A percentile compares a stretch with the other conserved stretches of the same genome.
Conservation (phyloP, 2,888 invertebrate species). For the Pandemis cinnamomeana region DNA sequence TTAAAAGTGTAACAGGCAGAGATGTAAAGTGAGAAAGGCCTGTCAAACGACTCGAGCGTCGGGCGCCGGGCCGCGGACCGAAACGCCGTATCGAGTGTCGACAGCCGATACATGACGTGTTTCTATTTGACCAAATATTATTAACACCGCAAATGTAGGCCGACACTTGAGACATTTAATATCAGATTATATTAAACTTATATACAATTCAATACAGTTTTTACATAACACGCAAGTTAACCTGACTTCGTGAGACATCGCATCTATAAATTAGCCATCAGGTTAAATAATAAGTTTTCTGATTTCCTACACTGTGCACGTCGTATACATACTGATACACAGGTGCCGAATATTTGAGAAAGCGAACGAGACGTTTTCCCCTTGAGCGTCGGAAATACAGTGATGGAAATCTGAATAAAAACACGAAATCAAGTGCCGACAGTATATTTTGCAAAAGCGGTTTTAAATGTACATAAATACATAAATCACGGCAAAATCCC, state of each 20-base stretch:
- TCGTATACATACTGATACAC: too few species aligned
- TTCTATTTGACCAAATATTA: slow-evolving; percentile 72
- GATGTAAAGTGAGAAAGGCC: slow-evolving; percentile 80
- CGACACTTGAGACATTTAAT: slow-evolving; percentile 36
- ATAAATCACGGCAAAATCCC: too few species aligned
- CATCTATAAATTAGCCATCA: background rate
- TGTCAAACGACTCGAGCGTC: slow-evolving; percentile 77
- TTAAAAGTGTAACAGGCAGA: slow-evolving; percentile 42
- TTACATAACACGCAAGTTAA: slow-evolving; percentile 1
- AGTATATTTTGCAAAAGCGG: background rate
- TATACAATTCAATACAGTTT: slow-evolving; percentile 13
- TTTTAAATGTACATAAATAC: too few species aligned
- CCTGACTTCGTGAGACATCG: background rate
- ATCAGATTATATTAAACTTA: slow-evolving; percentile 21
- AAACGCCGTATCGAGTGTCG: slow-evolving; percentile 76
- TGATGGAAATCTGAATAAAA: background rate
- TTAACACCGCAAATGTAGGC: slow-evolving; percentile 47
- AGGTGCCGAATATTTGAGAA: background rate
- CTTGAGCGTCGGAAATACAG: background rate
- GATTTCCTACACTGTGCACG: background rate
- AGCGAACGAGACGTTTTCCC: background rate
- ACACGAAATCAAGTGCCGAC: background rate
- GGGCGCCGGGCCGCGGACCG: slow-evolving; percentile 78
- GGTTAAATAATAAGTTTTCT: background rate
- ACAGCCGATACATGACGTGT: slow-evolving; percentile 73